Evolutionary conservation across 1,140 invertebrate genomes (phyloP).

Genomic region (Bilobella aurantiaca): DNA sequence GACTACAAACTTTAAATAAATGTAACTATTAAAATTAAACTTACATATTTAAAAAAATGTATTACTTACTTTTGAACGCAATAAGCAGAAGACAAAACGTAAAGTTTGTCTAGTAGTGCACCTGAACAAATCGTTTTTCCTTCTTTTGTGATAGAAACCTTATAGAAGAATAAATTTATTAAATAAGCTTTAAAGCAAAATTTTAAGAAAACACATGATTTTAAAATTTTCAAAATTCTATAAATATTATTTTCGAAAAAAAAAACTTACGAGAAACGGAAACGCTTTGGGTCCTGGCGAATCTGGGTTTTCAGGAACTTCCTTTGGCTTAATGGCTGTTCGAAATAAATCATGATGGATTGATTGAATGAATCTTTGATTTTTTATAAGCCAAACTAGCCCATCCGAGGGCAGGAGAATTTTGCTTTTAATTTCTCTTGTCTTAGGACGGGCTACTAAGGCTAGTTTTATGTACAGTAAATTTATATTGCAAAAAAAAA

Average conservation of each 20-base stretch:
- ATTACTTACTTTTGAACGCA: constrained; percentile 21
- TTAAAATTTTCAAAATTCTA: not conserved
- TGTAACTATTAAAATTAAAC: too few species aligned
- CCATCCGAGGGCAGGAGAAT: too few species aligned
- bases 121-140: constrained; percentile 20
- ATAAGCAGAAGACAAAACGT: constrained; percentile 16
- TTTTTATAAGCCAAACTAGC: too few species aligned
- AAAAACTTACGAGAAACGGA: not conserved
- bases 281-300: not conserved
- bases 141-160: constrained; percentile 22
- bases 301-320: not conserved
- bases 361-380: too few species aligned
- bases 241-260: constrained; percentile 1
- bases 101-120: constrained; percentile 17
- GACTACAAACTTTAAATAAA: too few species aligned
- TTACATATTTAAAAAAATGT: too few species aligned
- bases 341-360: too few species aligned
- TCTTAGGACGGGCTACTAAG: too few species aligned
- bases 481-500: constrained; percentile 2
- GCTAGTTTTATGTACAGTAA: too few species aligned
- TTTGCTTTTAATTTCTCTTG: too few species aligned
- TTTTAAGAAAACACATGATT: not conserved
- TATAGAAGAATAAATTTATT: too few species aligned
- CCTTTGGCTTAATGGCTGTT: not conserved
- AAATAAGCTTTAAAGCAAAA: too few species aligned